These are phyloP conservation scores for Augochlorella aurata DNA, from an alignment of 2,888 invertebrate species.

Conservation along the genomic window DNA sequence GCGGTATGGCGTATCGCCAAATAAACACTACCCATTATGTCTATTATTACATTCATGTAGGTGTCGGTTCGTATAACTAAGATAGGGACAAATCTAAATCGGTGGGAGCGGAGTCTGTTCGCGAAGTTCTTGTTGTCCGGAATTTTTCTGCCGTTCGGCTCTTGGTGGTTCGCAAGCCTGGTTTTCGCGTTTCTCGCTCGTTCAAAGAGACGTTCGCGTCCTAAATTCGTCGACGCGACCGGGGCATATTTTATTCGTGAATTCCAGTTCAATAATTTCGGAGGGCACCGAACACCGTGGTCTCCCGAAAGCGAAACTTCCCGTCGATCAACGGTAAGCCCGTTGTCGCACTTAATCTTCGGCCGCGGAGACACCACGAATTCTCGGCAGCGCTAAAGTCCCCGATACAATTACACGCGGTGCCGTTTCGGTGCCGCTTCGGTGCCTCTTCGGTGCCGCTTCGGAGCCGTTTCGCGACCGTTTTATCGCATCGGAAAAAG, in stretches of 20 bases:
- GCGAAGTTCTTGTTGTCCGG: constrained; percentile 30
- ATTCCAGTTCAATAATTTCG: constrained; percentile 48
- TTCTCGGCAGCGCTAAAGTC: not conserved
- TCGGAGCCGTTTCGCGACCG: constrained; percentile 1
- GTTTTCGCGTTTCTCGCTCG: constrained; percentile 37
- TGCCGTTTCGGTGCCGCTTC: not conserved
- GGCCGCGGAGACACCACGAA: not conserved
- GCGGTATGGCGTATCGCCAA: constrained; percentile 55
- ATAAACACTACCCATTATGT: constrained; percentile 64
- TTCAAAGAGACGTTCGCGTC: constrained; percentile 26
- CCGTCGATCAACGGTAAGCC: constrained; percentile 24
- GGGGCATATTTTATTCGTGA: constrained; percentile 20
- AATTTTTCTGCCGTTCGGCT: not conserved
- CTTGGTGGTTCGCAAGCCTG: not conserved
- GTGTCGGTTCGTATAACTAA: constrained; percentile 57
- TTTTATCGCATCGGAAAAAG: constrained; percentile 20
- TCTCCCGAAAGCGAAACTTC: not conserved
- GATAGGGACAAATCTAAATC: constrained; percentile 54
- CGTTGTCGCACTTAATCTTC: constrained; percentile 15
- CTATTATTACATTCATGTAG: constrained; percentile 62
- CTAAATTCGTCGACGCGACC: constrained; percentile 29
- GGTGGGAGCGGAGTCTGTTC: constrained; percentile 32
- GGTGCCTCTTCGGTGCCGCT: not conserved
- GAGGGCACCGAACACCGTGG: constrained; percentile 16
- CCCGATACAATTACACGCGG: constrained; percentile 2